Percentiles rank a stretch among this genome's conserved stretches.
Conservation (phyloP, 2,888 invertebrate genomes). For the Mesorhabditis sp. region DNA sequence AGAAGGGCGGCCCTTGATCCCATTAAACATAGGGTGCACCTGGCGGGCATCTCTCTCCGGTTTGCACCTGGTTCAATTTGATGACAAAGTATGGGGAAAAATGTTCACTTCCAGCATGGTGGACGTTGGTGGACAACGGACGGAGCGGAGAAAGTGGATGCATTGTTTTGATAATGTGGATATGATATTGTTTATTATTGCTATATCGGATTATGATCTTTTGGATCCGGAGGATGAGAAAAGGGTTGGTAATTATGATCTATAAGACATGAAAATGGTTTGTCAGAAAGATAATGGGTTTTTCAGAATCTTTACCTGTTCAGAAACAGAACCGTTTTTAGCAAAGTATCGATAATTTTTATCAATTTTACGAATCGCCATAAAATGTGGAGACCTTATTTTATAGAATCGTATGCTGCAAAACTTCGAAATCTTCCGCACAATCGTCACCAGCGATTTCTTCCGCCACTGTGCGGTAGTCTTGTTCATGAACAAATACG, state of each 20-base stretch:
- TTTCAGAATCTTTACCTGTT: too few species aligned
- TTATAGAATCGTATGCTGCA: constrained; percentile 57
- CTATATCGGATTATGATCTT: constrained; percentile 41
- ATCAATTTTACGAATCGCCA: not conserved
- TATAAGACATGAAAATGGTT: too few species aligned
- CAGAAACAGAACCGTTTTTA: too few species aligned
- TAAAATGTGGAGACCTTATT: not conserved
- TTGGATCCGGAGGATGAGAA: constrained; percentile 37
- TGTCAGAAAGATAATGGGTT: too few species aligned
- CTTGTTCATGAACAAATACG: constrained; percentile 51
- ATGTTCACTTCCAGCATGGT: constrained; percentile 33
- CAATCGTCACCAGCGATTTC: constrained; percentile 57
- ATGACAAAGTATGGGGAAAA: too few species aligned
- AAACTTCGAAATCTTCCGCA: constrained; percentile 47
- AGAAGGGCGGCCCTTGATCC: too few species aligned
- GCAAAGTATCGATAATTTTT: too few species aligned
- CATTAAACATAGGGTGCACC: too few species aligned
- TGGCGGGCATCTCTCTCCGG: too few species aligned
- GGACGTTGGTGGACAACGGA: constrained; percentile 44
- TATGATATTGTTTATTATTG: constrained; percentile 38
- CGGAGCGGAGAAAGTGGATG: constrained; percentile 46
- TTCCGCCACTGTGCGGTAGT: constrained; percentile 59
- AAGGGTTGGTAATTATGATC: constrained; percentile 14
- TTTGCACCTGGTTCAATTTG: too few species aligned
- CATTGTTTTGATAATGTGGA: constrained; percentile 45